A percentile compares a stretch with the other conserved stretches of the same genome.
These are phyloP conservation scores for Cairina moschata DNA, from an alignment of 2,113 vertebrate species.

Conservation along the genomic window DNA sequence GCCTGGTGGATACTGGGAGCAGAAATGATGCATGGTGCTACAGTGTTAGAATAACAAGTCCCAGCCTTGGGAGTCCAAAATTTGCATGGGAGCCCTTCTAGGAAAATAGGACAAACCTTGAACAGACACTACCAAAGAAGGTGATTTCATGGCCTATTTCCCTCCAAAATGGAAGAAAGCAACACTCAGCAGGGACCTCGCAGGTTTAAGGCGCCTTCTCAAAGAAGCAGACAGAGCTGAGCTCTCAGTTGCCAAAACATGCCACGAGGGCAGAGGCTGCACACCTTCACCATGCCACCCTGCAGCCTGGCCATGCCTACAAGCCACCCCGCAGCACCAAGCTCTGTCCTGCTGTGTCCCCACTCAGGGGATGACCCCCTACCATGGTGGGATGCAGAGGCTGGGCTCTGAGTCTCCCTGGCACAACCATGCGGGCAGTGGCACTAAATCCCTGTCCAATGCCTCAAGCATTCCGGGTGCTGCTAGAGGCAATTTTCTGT, in stretches of 20 bases:
- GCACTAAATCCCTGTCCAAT: neutral
- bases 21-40: neutral
- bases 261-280: neutral
- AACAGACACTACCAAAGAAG: neutral
- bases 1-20: accelerated
- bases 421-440: accelerated
- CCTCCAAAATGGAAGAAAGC: neutral
- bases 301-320: neutral
- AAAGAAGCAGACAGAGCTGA: neutral
- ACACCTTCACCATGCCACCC: neutral
- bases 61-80: neutral
- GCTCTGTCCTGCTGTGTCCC: accelerated
- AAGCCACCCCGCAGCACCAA: accelerated
- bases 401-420: neutral
- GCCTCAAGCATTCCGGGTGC: neutral
- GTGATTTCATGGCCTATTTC: neutral
- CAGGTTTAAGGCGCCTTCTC: neutral
- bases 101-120: neutral
- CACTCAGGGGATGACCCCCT: neutral
- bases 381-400: neutral
- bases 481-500: slow-evolving; percentile 1
- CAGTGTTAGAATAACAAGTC: neutral
- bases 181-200: neutral
- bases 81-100: neutral
- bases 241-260: neutral